A percentile compares a stretch with the other conserved stretches of the same genome.
These are phyloP conservation scores for Aythya baeri DNA, from an alignment of 2,113 vertebrate genomes.

Conservation along the genomic window DNA sequence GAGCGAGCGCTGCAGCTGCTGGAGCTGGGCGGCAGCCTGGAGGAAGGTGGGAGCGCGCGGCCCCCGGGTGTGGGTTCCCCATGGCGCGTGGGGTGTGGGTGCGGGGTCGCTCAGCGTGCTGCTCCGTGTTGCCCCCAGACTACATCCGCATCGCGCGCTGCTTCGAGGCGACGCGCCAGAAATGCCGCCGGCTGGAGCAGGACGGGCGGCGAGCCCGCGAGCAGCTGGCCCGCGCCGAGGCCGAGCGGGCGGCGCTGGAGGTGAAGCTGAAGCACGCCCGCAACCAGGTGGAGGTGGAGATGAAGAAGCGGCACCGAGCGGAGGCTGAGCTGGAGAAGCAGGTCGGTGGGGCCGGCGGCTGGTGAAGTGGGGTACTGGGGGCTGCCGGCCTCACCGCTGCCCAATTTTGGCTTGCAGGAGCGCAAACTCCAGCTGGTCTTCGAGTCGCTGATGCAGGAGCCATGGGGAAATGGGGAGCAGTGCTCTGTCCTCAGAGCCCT, in stretches of 20 bases:
- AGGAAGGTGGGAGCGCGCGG: slow-evolving; percentile 46
- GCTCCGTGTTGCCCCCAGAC: slow-evolving; percentile 43
- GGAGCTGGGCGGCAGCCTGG: background rate
- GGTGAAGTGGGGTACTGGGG: accelerated
- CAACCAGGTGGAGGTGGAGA: slow-evolving; percentile 88
- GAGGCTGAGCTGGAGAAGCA: slow-evolving; percentile 83
- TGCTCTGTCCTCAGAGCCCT: slow-evolving; percentile 73
- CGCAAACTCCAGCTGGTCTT: slow-evolving; percentile 85
- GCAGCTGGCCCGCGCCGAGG: slow-evolving; percentile 79
- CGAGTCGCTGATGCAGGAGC: slow-evolving; percentile 79
- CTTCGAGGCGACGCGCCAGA: slow-evolving; percentile 75
- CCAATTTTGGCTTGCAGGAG: slow-evolving; percentile 58
- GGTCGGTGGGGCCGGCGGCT: slow-evolving; percentile 51
- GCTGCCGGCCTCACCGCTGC: background rate
- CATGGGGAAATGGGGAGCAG: slow-evolving; percentile 63
- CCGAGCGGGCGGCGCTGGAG: slow-evolving; percentile 81
- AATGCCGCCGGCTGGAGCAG: slow-evolving; percentile 76
- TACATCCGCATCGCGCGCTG: slow-evolving; percentile 66
- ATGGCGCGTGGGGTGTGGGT: no score
- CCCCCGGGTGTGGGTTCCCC: background rate
- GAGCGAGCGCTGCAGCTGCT: slow-evolving; percentile 31
- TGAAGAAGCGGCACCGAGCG: slow-evolving; percentile 82
- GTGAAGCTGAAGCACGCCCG: slow-evolving; percentile 87
- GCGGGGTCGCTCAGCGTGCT: no score
- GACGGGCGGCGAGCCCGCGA: slow-evolving; percentile 79